phyloP scores from a whole-genome alignment of 2,888 invertebrate genomes.

The Nemotelus nigrinus region DNA sequence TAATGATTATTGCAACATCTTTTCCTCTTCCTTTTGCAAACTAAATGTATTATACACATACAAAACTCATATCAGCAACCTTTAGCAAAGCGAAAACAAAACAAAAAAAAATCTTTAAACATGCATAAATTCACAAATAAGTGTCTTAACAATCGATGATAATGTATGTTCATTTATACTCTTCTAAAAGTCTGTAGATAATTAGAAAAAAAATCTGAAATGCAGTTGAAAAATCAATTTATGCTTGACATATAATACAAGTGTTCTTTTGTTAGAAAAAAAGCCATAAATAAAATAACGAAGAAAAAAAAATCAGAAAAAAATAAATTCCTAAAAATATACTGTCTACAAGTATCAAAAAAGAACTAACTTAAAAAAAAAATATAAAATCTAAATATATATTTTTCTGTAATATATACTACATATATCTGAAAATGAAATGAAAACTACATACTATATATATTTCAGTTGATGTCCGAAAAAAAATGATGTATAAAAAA shows the following conservation, averaged over 20 bases:
- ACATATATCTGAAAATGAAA: slow-evolving; percentile 2
- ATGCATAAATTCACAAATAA: neutral
- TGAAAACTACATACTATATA: neutral
- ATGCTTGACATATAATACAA: slow-evolving; percentile 8
- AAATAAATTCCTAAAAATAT: slow-evolving; percentile 10
- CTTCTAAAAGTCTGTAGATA: neutral
- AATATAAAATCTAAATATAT: slow-evolving; percentile 13
- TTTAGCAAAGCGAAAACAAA: neutral
- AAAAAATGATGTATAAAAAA: neutral
- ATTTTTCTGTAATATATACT: slow-evolving; percentile 32
- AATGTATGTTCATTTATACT: neutral
- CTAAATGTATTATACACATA: slow-evolving; percentile 21
- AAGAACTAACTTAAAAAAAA: neutral
- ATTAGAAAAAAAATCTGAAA: neutral
- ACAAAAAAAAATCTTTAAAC: slow-evolving; percentile 4
- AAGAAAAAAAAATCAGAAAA: slow-evolving; percentile 10
- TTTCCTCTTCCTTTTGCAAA: slow-evolving; percentile 8
- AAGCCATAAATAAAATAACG: slow-evolving; percentile 31
- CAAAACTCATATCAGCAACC: neutral
- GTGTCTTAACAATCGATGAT: neutral
- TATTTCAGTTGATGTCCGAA: slow-evolving; percentile 31
- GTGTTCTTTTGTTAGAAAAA: slow-evolving; percentile 2
- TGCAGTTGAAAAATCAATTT: neutral
- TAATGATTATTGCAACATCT: neutral
- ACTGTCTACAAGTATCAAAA: neutral